Base-by-base conservation (phyloP, 1,140 invertebrate species). In the Hyles euphorbiae region DNA sequence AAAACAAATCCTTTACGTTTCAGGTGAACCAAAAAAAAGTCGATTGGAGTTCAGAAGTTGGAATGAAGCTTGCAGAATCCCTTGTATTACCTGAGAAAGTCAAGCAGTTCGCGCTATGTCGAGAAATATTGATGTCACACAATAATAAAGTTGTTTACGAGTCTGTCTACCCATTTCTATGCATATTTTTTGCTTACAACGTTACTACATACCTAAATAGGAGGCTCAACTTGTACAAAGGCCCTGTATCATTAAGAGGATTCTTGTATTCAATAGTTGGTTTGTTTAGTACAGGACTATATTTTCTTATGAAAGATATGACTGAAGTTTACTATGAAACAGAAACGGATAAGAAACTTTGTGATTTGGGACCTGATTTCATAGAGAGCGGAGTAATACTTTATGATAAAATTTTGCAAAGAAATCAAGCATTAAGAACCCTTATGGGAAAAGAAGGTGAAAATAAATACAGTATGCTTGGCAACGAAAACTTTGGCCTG, bases 91-190 rank as follows among this genome's bases (percentile, higher is more conserved):
- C 93, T 7, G 92, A 95, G 48, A 91, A 94, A 49, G 94, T 94
- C 4, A 91, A 95, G 74, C 91, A 94, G 58, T 96, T 95, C 90
- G 95, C 92, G 8, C 92, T 96, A 32, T 95, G 94, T 54, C 90
- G 92, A 60, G 92, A 96, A 87, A 90, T 96, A 48, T 74, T 93
- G 54, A 89, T 91, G 74, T 78, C 89, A 8, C 82, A 92, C 54
- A 91, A 91, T 6, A 76, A 90, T 51, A 90, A 92, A 65, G 67
- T 92, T 5, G 72, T 91, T 10, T 72, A 90, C 48, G 90, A 92
- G 68, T 91, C 89, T 3, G 52, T 87, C 3, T 91, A 90, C 68
- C 89, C 87, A 58, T 78, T 87, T 57, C 10, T 77, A 1, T 77
- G 81, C 46, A 71, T 92, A 54, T 65, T 91, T 36, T 69, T 78